Base-by-base conservation (phyloP, 2,888 invertebrate genomes). In the Teleiodes luculella region DNA sequence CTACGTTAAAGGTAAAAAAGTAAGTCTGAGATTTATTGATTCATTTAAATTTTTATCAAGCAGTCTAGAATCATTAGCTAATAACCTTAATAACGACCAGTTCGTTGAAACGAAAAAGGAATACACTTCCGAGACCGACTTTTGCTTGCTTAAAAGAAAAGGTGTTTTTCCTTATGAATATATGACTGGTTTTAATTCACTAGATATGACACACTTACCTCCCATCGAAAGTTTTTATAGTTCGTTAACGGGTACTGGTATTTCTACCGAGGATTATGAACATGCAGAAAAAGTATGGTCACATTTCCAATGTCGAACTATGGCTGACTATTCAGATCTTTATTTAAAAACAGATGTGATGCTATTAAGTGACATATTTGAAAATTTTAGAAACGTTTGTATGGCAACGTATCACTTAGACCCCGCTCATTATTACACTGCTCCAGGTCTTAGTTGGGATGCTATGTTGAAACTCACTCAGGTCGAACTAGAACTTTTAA, bases 371-470 rank as follows among this genome's bases (percentile, higher is more conserved):
- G 74, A 78, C 53, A 56, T 74, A 14, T 73, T 76, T 58, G 72
- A 77, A 68, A 72, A 72, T 52, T 74, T 74, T 54, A 57, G 75
- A 49, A 48, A 59, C 14, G n/a, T 68, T 2, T 71, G 71, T 57
- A 41, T 68, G 6, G 36, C 46, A 11, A 61, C 64, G 4, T 74
- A 72, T 55, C 43, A 54, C 45, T 49, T 65, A 54, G 62, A 63
- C 51, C 64, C 65, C 3, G 60, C 61, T 11, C 59, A 63, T 54
- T 64, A 63, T 50, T 64, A 61, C 43, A 66, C 62, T 28, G 58
- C 63, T n/a, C 66, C 65, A 0, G 63, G 64, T 0, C 56, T 67
- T 45, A 64, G 63, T 53, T 67, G 65, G 66, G 63, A 68, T 59
- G 65, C 63, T 8, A 64, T 67, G 61, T 18, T 67, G 39, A 60